Conservation (phyloP, 2,797 vertebrate genomes). For the Emydoidea blandingii region DNA sequence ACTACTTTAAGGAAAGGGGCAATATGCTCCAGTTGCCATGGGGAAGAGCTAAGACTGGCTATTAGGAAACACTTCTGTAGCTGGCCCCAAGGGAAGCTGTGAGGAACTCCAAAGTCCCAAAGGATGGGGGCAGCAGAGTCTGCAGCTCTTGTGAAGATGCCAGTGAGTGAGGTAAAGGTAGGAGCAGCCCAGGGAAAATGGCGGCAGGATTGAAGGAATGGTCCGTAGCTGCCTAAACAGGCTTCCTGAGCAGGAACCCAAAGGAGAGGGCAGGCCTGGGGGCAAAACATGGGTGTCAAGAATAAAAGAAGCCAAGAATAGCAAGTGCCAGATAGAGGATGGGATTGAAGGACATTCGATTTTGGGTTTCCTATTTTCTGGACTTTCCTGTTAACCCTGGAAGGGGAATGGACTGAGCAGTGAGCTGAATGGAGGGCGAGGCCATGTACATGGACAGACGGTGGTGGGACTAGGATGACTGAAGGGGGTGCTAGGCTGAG, state of each 20-base stretch:
- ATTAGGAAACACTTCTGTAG: not conserved
- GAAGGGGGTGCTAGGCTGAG: not conserved
- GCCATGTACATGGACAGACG: not conserved
- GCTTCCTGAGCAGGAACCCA: not conserved
- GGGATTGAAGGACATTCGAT: not conserved
- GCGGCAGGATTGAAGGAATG: not conserved
- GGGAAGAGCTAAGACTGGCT: not conserved
- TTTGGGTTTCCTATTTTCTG: not conserved
- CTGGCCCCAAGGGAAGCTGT: not conserved
- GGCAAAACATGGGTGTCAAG: not conserved
- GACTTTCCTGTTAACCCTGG: not conserved
- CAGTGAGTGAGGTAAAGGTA: not conserved
- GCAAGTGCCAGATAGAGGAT: not conserved
- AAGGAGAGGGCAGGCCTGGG: not conserved
- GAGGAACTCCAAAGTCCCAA: not conserved
- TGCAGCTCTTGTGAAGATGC: not conserved
- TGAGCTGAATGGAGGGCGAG: not conserved
- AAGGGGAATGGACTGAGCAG: not conserved
- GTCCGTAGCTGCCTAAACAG: not conserved
- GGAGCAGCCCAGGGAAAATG: not conserved
- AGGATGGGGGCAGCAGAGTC: not conserved
- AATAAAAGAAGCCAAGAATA: not conserved
- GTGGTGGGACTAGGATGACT: not conserved
- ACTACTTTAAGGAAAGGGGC: not conserved
- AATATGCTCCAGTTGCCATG: not conserved